phyloP scores from a whole-genome alignment of 2,797 vertebrate species.

The Alca torda region DNA sequence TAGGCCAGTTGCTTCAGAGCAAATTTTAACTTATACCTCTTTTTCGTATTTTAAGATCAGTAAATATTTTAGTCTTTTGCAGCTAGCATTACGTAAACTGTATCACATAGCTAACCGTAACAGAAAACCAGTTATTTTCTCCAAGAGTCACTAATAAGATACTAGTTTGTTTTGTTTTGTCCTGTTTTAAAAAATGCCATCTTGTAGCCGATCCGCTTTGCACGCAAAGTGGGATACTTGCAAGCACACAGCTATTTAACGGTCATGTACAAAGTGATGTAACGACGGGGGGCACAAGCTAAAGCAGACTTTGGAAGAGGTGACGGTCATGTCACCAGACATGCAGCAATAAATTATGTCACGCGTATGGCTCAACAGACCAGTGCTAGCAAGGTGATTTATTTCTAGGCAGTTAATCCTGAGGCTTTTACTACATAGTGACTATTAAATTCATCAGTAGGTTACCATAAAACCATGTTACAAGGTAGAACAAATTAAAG shows the following conservation, averaged over 20 bases:
- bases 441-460: background rate
- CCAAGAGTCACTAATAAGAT: background rate
- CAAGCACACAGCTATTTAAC: background rate
- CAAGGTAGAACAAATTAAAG: background rate
- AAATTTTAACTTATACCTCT: background rate
- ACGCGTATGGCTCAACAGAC: background rate
- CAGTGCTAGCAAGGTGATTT: background rate
- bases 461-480: background rate
- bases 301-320: background rate
- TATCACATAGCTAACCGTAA: background rate
- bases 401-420: constrained; percentile 7
- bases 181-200: background rate
- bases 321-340: background rate
- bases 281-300: background rate
- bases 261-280: background rate
- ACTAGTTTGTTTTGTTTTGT: background rate
- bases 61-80: background rate
- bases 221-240: background rate
- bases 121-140: background rate
- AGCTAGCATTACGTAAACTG: background rate
- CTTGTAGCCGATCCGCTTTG: background rate
- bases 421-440: background rate
- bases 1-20: background rate
- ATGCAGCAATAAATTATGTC: background rate
- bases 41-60: background rate